Conservation (phyloP, 30 jellyfish, hydroid and myxozoan genomes). For the Chironex yamaguchii region DNA sequence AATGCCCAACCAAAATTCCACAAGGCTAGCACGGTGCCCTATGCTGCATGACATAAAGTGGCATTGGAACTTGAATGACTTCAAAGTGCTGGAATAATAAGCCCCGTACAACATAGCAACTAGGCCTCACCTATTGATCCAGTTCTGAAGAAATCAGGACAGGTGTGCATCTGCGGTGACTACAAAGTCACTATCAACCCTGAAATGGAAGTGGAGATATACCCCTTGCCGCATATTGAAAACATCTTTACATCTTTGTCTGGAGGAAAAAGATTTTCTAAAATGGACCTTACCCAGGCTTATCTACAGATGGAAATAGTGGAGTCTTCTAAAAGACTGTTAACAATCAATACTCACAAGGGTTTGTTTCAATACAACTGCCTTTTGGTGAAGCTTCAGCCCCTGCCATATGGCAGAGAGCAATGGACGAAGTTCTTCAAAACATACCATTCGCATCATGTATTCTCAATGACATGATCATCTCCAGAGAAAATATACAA, state of each 20-base stretch:
- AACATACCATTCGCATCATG: constrained; percentile 2
- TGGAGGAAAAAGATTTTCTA: not conserved
- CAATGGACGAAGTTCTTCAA: not conserved
- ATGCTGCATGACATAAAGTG: not conserved
- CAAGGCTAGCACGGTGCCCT: not conserved
- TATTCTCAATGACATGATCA: constrained; percentile 27
- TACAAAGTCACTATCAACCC: not conserved
- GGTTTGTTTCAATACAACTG: constrained; percentile 1
- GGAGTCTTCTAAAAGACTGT: not conserved
- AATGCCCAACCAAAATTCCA: not conserved
- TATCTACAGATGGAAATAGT: not conserved
- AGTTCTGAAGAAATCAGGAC: not conserved
- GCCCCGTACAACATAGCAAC: constrained; percentile 4
- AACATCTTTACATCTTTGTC: not conserved
- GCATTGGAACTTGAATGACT: not conserved
- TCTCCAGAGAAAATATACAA: not conserved
- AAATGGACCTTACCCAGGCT: constrained; percentile 6
- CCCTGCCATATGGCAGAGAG: constrained; percentile 34
- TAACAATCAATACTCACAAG: constrained; percentile 11
- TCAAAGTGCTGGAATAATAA: not conserved
- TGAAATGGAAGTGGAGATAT: not conserved
- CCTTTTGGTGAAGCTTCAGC: constrained; percentile 35
- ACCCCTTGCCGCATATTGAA: constrained; percentile 13
- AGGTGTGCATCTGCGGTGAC: constrained; percentile 18
- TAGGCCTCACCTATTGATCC: constrained; percentile 29